Evolutionary conservation across 1,140 invertebrate species (phyloP).

Genomic region (Venustaconcha ellipsiformis): DNA sequence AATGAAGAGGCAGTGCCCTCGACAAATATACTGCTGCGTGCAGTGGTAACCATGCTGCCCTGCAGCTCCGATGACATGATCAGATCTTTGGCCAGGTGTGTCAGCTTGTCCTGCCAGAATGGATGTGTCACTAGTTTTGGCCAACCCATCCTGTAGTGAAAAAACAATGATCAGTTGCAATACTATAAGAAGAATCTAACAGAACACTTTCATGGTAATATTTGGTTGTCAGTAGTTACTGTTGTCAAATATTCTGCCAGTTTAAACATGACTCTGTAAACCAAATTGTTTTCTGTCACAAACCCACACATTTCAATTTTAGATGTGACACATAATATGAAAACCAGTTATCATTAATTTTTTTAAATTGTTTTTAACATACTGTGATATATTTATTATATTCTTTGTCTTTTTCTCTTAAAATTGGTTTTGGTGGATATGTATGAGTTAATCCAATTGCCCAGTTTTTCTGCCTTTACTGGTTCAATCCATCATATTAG

Average conservation of each 20-base stretch:
- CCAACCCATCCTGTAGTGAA: conserved; percentile 61
- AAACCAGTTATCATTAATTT: too few relatives aligned
- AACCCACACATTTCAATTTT: neutral
- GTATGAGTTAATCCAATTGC: too few relatives aligned
- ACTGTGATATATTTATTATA: too few relatives aligned
- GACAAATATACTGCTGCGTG: conserved; percentile 55
- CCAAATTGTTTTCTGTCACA: neutral
- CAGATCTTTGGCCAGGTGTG: conserved; percentile 60
- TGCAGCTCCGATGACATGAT: conserved; percentile 1
- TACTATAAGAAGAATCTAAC: too few relatives aligned
- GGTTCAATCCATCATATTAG: too few relatives aligned
- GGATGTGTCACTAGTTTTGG: conserved; percentile 61
- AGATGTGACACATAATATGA: neutral
- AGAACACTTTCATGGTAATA: too few relatives aligned
- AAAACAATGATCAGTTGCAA: neutral
- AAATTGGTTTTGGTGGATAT: too few relatives aligned
- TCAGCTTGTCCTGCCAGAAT: conserved; percentile 66
- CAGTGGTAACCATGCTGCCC: conserved; percentile 41
- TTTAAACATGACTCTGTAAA: neutral
- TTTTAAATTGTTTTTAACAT: too few relatives aligned
- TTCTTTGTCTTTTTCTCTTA: too few relatives aligned
- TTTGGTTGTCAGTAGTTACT: too few relatives aligned
- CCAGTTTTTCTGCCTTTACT: too few relatives aligned
- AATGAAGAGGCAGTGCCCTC: conserved; percentile 56
- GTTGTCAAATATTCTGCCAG: neutral